Evolutionary conservation across 2,797 vertebrate species (phyloP).

Genomic region (Pipistrellus pygmaeus): DNA sequence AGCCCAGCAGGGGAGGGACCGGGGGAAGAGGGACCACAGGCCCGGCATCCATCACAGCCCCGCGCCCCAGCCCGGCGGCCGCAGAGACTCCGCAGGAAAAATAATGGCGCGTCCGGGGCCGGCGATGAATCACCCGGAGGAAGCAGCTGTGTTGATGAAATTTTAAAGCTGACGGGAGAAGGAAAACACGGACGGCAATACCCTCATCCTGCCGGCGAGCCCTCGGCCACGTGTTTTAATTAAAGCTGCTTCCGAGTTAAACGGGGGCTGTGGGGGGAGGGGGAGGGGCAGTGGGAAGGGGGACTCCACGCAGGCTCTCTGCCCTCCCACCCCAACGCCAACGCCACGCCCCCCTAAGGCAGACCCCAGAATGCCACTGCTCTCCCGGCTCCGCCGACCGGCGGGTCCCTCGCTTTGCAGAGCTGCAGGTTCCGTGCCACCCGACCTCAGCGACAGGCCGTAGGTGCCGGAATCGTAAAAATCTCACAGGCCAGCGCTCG

Average conservation of each 20-base stretch:
- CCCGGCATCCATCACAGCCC: background rate
- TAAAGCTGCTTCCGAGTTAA: slow-evolving; percentile 80
- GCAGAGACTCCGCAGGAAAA: background rate
- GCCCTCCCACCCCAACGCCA: background rate
- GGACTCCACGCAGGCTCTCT: background rate
- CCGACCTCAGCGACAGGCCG: background rate
- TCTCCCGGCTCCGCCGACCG: background rate
- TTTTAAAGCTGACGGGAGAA: slow-evolving; percentile 66
- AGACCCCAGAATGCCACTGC: background rate
- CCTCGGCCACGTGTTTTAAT: slow-evolving; percentile 71
- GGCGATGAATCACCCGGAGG: background rate
- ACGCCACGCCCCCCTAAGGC: background rate
- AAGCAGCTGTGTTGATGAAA: slow-evolving; percentile 78
- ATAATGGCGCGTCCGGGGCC: too few relatives aligned
- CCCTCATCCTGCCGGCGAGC: slow-evolving; percentile 63
- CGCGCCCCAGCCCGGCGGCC: background rate
- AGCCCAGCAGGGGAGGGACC: slow-evolving; percentile 18
- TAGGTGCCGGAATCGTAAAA: background rate
- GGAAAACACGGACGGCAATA: slow-evolving; percentile 62
- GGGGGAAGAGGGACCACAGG: accelerated
- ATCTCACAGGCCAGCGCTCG: background rate
- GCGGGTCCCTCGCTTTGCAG: background rate
- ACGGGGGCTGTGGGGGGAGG: background rate
- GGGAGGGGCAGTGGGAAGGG: accelerated
- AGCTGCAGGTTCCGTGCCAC: background rate